phyloP scores from a whole-genome alignment of 1,140 invertebrate species.

The Drosophila parvula region DNA sequence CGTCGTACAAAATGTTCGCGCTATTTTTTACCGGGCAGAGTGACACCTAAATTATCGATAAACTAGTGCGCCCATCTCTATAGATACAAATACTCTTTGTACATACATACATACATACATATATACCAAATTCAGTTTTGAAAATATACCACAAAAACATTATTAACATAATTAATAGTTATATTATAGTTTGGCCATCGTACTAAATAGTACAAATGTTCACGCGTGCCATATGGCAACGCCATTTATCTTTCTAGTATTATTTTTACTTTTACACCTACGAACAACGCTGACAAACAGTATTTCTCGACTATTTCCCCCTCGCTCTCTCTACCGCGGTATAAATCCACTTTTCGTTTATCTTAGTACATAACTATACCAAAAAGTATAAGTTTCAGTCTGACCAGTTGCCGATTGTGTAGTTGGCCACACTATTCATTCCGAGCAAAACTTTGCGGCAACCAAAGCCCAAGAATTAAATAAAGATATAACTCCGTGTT shows the following conservation, averaged over 20 bases:
- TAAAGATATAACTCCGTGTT: background rate
- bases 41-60: background rate
- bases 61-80: background rate
- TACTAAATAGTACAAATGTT: background rate
- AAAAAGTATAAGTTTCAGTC: no score
- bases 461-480: constrained; percentile 8
- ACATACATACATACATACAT: no score
- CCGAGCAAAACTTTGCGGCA: constrained; percentile 10
- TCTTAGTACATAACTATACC: background rate
- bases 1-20: constrained; percentile 68
- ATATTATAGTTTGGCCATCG: background rate
- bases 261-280: background rate
- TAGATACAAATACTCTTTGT: no score
- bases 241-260: background rate
- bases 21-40: constrained; percentile 58
- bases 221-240: background rate
- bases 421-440: background rate
- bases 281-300: background rate
- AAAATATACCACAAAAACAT: no score
- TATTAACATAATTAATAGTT: no score
- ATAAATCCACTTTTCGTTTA: background rate
- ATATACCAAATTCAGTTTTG: no score
- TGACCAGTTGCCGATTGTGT: background rate
- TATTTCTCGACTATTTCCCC: background rate
- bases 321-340: background rate